phyloP scores from a whole-genome alignment of 2,797 vertebrate genomes.

The Myoxocephalus aenaeus region DNA sequence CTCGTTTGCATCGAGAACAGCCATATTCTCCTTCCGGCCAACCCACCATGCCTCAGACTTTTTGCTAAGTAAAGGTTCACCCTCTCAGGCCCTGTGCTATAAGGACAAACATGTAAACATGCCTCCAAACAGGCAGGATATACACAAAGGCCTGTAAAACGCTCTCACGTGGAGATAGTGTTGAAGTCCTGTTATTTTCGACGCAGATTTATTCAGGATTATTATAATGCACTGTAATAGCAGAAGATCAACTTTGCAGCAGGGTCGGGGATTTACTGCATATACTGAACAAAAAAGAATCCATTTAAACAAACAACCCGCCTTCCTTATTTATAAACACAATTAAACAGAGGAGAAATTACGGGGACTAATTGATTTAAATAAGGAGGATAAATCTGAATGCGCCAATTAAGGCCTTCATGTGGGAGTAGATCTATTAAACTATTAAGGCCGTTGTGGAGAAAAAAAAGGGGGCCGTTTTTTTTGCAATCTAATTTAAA shows the following conservation, averaged over 20 bases:
- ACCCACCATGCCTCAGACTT: conserved; percentile 29
- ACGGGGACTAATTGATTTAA: conserved; percentile 56
- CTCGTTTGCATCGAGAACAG: conserved; percentile 38
- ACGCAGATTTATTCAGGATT: conserved; percentile 77
- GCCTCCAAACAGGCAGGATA: conserved; percentile 33
- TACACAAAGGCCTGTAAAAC: conserved; percentile 65
- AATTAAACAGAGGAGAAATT: conserved; percentile 36
- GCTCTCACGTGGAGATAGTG: conserved; percentile 44
- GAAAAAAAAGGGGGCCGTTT: conserved; percentile 39
- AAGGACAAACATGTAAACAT: conserved; percentile 56
- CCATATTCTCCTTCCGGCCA: conserved; percentile 43
- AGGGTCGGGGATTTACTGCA: conserved; percentile 73
- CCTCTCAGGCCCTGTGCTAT: conserved; percentile 45
- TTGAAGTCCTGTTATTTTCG: conserved; percentile 74
- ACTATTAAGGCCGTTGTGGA: conserved; percentile 66
- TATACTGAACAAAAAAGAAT: conserved; percentile 45
- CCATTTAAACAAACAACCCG: conserved; percentile 45
- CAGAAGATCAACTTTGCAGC: conserved; percentile 74
- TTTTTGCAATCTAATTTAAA: conserved; percentile 59
- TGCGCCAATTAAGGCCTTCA: conserved; percentile 73
- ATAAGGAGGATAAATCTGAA: conserved; percentile 54
- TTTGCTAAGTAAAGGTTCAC: conserved; percentile 39
- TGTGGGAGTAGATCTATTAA: conserved; percentile 71
- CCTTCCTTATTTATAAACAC: conserved; percentile 28
- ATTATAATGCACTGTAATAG: conserved; percentile 76